Conservation (phyloP, 2,888 invertebrate species). For the Mesochorus sp. region DNA sequence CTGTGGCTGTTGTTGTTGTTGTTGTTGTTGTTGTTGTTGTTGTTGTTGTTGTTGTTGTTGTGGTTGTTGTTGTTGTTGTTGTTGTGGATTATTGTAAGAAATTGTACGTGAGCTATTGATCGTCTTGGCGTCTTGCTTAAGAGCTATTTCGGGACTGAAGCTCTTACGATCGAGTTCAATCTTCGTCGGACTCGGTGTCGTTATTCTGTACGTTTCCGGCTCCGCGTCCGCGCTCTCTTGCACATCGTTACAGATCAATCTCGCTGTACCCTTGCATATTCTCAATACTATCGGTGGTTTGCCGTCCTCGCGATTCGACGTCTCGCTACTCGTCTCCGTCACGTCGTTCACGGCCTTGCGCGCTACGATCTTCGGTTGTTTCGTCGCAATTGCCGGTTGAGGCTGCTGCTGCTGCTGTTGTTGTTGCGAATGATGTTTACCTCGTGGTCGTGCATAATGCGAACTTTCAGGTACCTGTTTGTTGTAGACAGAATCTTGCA, state of each 20-base stretch:
- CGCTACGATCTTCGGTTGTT: constrained; percentile 76
- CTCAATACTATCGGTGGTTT: constrained; percentile 93
- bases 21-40: constrained; percentile 50
- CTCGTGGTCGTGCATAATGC: constrained; percentile 73
- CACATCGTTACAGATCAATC: constrained; percentile 82
- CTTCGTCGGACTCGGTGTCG: constrained; percentile 74
- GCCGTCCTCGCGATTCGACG: constrained; percentile 73
- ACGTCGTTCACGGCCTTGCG: constrained; percentile 78
- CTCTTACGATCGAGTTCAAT: constrained; percentile 70
- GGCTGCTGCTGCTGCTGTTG: constrained; percentile 72
- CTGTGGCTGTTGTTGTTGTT: constrained; percentile 64
- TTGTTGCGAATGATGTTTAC: constrained; percentile 67
- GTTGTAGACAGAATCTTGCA: constrained; percentile 74
- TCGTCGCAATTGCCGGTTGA: constrained; percentile 61
- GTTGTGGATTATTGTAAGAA: constrained; percentile 39
- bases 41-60: constrained; percentile 47
- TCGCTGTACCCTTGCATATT: constrained; percentile 90
- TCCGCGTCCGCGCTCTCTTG: constrained; percentile 71
- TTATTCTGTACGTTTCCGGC: constrained; percentile 76
- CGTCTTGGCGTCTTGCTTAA: constrained; percentile 65
- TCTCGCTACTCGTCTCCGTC: constrained; percentile 66
- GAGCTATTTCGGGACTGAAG: constrained; percentile 64
- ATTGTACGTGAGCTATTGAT: constrained; percentile 24
- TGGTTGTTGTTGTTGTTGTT: constrained; percentile 42
- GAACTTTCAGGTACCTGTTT: constrained; percentile 79